Conservation (phyloP, 2,113 vertebrate genomes). For the Miniopterus natalensis region DNA sequence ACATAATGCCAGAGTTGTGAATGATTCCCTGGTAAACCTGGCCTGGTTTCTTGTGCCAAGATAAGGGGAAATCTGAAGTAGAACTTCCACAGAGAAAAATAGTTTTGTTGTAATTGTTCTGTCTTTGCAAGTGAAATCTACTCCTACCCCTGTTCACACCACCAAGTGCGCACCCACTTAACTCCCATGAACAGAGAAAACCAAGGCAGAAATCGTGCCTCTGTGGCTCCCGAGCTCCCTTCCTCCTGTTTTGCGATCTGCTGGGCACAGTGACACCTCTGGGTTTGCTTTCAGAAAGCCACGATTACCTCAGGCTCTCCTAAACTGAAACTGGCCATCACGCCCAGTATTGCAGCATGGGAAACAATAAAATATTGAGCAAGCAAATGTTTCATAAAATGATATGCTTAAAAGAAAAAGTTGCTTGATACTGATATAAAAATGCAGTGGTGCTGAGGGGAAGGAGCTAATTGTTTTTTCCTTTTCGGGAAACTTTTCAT, state of each 20-base stretch:
- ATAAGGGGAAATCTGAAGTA: neutral
- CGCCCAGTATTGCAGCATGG: neutral
- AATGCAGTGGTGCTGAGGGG: neutral
- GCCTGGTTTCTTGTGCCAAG: neutral
- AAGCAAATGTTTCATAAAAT: constrained; percentile 1
- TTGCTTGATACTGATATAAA: neutral
- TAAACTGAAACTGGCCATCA: neutral
- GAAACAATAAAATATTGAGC: neutral
- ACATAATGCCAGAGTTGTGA: neutral
- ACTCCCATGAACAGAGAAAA: neutral
- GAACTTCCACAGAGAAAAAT: neutral
- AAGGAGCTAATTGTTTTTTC: neutral
- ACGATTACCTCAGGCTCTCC: neutral
- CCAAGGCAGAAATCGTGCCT: neutral
- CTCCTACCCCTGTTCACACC: too few relatives aligned
- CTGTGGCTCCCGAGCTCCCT: neutral
- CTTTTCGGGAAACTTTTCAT: neutral
- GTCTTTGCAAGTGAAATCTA: neutral
- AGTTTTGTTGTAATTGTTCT: neutral
- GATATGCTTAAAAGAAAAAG: neutral
- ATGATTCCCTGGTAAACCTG: neutral
- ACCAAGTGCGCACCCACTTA: accelerated
- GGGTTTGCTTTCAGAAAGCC: neutral
- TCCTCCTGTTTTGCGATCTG: neutral
- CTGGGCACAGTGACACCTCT: neutral